Percentiles rank a stretch among this genome's conserved stretches.
These are phyloP conservation scores for Cottus gobio DNA, from an alignment of 2,113 vertebrate genomes.

Conservation along the genomic window DNA sequence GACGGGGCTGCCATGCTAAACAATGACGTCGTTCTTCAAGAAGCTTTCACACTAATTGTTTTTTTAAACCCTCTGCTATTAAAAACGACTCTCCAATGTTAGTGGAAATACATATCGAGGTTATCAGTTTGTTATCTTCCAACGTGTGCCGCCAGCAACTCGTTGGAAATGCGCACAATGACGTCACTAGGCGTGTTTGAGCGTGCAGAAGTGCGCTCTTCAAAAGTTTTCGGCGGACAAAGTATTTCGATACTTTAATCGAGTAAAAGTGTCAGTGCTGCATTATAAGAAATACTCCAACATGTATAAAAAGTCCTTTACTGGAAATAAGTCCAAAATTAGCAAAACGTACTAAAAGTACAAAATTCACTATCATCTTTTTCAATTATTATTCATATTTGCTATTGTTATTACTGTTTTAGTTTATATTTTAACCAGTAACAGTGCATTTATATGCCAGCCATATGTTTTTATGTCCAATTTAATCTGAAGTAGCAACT, in stretches of 20 bases:
- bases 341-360: not conserved
- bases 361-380: not conserved
- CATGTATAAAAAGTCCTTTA: too few relatives aligned
- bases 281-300: not conserved
- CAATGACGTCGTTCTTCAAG: not conserved
- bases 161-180: slow-evolving; percentile 33
- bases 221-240: not conserved
- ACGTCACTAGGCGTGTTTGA: slow-evolving; percentile 22
- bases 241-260: not conserved
- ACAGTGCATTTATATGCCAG: not conserved
- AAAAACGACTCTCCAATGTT: too few relatives aligned
- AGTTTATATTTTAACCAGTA: not conserved
- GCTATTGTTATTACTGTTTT: not conserved
- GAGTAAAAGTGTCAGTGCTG: not conserved
- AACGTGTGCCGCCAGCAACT: not conserved
- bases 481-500: not conserved
- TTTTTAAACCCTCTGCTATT: not conserved
- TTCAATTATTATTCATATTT: not conserved
- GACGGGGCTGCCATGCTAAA: not conserved
- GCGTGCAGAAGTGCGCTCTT: too few relatives aligned
- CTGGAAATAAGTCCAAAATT: too few relatives aligned
- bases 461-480: not conserved
- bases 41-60: not conserved
- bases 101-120: not conserved
- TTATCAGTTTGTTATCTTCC: slow-evolving; percentile 10